Percentiles rank a stretch among this genome's conserved stretches.
These are phyloP conservation scores for Oligia latruncula DNA, from an alignment of 2,888 invertebrate species.

Conservation along the genomic window DNA sequence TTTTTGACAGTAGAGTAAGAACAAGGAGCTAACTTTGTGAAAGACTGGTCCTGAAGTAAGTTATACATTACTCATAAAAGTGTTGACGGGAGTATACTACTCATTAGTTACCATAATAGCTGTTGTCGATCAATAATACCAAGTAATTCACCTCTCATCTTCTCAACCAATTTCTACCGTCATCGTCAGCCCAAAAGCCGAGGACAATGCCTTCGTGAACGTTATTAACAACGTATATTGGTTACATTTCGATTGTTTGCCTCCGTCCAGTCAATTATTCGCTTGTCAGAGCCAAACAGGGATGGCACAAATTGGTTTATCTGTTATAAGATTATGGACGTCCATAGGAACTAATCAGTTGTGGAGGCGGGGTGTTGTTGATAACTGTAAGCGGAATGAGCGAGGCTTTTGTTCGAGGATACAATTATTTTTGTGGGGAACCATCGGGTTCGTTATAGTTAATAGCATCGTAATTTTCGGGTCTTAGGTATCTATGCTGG, in stretches of 20 bases:
- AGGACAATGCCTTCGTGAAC: slow-evolving; percentile 49
- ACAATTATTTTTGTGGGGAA: slow-evolving; percentile 38
- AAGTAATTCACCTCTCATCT: slow-evolving; percentile 29
- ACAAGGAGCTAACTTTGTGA: background rate
- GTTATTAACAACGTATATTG: slow-evolving; percentile 60
- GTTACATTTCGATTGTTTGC: slow-evolving; percentile 61
- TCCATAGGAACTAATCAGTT: slow-evolving; percentile 74
- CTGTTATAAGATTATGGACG: slow-evolving; percentile 77
- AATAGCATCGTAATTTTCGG: slow-evolving; percentile 36
- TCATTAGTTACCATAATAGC: slow-evolving; percentile 6
- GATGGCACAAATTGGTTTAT: slow-evolving; percentile 77
- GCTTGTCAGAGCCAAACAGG: slow-evolving; percentile 70
- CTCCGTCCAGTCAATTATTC: slow-evolving; percentile 62
- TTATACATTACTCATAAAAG: background rate
- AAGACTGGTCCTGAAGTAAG: background rate
- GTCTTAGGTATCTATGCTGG: slow-evolving; percentile 8
- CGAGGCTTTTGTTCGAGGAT: slow-evolving; percentile 28
- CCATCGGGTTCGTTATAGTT: slow-evolving; percentile 25
- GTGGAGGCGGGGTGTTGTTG: slow-evolving; percentile 32
- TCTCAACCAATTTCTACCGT: slow-evolving; percentile 8
- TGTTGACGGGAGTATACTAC: no score
- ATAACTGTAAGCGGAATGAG: slow-evolving; percentile 42
- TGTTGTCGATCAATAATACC: slow-evolving; percentile 14
- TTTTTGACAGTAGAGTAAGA: background rate
- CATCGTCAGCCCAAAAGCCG: slow-evolving; percentile 37